These are phyloP conservation scores for Blastobasis adustella DNA, from an alignment of 2,888 invertebrate genomes.

Conservation along the genomic window DNA sequence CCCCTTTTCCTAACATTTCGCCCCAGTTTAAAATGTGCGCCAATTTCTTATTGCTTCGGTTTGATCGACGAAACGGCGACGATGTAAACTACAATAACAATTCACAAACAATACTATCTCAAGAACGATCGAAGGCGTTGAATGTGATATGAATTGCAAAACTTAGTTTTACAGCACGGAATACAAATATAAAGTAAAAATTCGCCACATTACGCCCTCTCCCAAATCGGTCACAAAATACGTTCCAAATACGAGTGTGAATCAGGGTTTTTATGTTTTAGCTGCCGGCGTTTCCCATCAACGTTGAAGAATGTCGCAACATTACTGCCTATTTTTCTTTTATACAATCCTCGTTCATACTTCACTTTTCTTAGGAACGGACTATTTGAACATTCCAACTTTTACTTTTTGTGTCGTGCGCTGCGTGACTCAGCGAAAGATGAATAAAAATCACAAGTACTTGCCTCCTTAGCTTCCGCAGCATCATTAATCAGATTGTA, in stretches of 20 bases:
- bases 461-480: slow-evolving; percentile 1
- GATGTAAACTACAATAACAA: no score
- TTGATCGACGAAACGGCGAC: no score
- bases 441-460: slow-evolving; percentile 15
- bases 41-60: neutral
- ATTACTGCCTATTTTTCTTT: slow-evolving; percentile 14
- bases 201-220: slow-evolving; percentile 19
- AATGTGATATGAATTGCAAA: neutral
- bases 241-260: slow-evolving; percentile 26
- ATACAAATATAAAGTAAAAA: slow-evolving; percentile 27
- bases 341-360: slow-evolving; percentile 21
- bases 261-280: slow-evolving; percentile 32
- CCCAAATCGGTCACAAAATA: slow-evolving; percentile 35
- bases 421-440: slow-evolving; percentile 33
- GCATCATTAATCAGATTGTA: neutral
- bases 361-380: slow-evolving; percentile 28
- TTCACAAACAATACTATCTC: neutral
- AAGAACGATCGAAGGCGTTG: neutral
- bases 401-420: slow-evolving; percentile 49
- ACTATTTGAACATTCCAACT: slow-evolving; percentile 37
- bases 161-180: neutral
- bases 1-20: slow-evolving; percentile 3
- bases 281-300: slow-evolving; percentile 12
- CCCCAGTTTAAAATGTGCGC: neutral
- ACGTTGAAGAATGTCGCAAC: slow-evolving; percentile 21